These are phyloP conservation scores for Apamea epomidion DNA, from an alignment of 2,888 invertebrate genomes.

Conservation along the genomic window DNA sequence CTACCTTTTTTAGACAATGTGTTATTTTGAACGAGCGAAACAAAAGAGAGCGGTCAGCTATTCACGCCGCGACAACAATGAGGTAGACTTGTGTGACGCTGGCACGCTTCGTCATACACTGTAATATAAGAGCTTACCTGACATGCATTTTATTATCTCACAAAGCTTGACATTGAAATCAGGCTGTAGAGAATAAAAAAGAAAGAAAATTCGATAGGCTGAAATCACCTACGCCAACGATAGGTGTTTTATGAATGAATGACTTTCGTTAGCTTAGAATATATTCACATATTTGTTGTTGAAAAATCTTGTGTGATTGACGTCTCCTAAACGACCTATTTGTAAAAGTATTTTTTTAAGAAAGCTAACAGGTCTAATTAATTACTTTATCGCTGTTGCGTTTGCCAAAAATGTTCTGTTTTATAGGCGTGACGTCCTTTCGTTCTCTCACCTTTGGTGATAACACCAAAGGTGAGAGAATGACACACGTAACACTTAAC, in stretches of 20 bases:
- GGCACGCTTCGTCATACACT: slow-evolving; percentile 63
- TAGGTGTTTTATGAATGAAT: slow-evolving; percentile 37
- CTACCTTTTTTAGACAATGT: slow-evolving; percentile 74
- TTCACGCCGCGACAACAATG: slow-evolving; percentile 75
- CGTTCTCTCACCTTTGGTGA: slow-evolving; percentile 47
- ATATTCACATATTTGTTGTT: slow-evolving; percentile 3
- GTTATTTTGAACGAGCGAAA: slow-evolving; percentile 74
- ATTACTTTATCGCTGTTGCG: slow-evolving; percentile 10
- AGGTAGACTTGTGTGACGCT: slow-evolving; percentile 64
- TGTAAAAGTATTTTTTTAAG: background rate
- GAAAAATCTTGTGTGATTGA: slow-evolving; percentile 24
- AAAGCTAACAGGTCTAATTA: slow-evolving; percentile 4
- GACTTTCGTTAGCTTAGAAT: slow-evolving; percentile 13
- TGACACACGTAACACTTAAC: too few relatives aligned
- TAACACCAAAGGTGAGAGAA: too few relatives aligned
- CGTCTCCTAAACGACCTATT: slow-evolving; percentile 8
- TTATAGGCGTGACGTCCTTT: slow-evolving; percentile 38
- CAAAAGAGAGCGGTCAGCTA: slow-evolving; percentile 78
- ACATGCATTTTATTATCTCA: slow-evolving; percentile 26
- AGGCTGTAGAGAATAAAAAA: background rate
- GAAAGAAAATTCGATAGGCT: background rate
- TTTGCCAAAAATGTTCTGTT: slow-evolving; percentile 36
- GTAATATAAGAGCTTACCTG: slow-evolving; percentile 54
- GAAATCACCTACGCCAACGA: slow-evolving; percentile 19
- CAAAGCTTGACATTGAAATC: slow-evolving; percentile 36